Conservation (phyloP, 2,113 vertebrate species). For the Myotis brandtii region DNA sequence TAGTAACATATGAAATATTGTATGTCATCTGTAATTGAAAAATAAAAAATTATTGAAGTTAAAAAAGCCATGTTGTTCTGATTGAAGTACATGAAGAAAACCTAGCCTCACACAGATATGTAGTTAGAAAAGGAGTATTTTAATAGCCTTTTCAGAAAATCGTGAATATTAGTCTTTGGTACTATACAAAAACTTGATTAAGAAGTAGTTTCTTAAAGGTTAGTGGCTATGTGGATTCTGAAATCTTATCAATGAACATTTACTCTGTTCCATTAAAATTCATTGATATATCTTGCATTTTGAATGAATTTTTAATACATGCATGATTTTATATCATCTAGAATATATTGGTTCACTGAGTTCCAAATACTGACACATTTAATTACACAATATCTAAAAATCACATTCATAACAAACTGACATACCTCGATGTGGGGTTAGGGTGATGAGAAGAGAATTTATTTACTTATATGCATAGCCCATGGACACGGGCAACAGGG, state of each 20-base stretch:
- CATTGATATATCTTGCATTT: too few relatives aligned
- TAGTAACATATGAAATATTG: too few relatives aligned
- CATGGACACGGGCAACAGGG: too few relatives aligned
- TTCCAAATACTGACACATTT: not conserved
- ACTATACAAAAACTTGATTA: not conserved
- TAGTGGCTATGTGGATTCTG: not conserved
- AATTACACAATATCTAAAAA: not conserved
- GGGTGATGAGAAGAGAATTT: too few relatives aligned
- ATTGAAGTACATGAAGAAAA: not conserved
- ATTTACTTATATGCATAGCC: too few relatives aligned
- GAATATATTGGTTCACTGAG: conserved; percentile 16
- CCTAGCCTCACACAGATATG: too few relatives aligned
- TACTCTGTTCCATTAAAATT: too few relatives aligned
- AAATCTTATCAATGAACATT: too few relatives aligned
- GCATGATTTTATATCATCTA: conserved; percentile 30
- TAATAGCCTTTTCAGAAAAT: not conserved
- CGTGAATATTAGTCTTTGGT: not conserved
- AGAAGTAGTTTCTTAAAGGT: not conserved
- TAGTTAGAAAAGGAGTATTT: too few relatives aligned
- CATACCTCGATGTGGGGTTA: too few relatives aligned
- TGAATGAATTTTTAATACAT: not conserved
- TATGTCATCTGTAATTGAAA: not conserved
- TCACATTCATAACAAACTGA: not conserved
- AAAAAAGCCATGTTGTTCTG: not conserved
- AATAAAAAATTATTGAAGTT: not conserved